These are phyloP conservation scores for Ancistrus triradiatus DNA, from an alignment of 2,113 vertebrate species.

Conservation along the genomic window DNA sequence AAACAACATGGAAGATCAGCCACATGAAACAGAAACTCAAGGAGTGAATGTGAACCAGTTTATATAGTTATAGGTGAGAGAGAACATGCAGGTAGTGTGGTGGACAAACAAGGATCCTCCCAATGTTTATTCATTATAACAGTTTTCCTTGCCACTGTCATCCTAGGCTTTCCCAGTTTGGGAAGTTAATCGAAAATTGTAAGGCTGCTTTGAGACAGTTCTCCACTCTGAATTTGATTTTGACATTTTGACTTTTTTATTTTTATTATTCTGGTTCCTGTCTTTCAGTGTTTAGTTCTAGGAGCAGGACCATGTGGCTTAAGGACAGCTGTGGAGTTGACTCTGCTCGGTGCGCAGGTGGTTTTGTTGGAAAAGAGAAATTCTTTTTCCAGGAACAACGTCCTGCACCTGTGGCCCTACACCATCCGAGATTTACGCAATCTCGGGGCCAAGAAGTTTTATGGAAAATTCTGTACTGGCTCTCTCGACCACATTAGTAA, in stretches of 20 bases:
- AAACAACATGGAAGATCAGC: too few relatives aligned
- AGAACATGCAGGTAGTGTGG: too few relatives aligned
- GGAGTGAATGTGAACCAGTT: too few relatives aligned
- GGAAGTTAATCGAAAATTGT: too few relatives aligned
- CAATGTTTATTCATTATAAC: too few relatives aligned
- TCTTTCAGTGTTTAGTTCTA: constrained; percentile 82
- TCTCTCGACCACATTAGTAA: constrained; percentile 91
- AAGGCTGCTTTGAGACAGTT: not conserved
- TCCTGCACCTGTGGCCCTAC: constrained; percentile 93
- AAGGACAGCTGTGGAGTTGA: constrained; percentile 81
- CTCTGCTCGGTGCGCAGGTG: constrained; percentile 82
- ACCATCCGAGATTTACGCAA: constrained; percentile 85
- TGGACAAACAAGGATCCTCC: too few relatives aligned
- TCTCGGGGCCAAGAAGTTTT: constrained; percentile 90
- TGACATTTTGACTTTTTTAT: not conserved
- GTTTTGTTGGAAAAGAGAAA: constrained; percentile 86
- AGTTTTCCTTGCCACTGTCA: too few relatives aligned
- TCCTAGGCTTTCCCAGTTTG: too few relatives aligned
- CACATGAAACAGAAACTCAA: too few relatives aligned
- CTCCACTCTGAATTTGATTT: too few relatives aligned
- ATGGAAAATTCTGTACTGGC: constrained; percentile 86
- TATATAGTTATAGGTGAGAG: too few relatives aligned
- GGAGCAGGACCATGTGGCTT: constrained; percentile 91
- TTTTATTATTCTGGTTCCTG: not conserved
- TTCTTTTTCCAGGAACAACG: constrained; percentile 89